phyloP scores from a whole-genome alignment of 1,140 invertebrate species.

The Camponotus floridanus region DNA sequence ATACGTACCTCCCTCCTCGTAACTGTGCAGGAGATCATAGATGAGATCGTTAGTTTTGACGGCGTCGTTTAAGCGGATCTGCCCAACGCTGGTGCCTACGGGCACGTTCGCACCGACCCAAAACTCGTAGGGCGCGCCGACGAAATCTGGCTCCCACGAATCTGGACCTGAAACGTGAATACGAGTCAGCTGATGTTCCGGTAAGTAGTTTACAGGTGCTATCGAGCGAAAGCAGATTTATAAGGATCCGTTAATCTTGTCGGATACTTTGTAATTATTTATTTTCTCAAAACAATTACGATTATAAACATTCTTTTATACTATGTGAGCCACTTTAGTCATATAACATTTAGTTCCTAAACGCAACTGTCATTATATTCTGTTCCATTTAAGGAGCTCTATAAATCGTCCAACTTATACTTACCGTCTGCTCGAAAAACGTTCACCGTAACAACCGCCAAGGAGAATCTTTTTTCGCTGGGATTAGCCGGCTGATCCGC shows the following conservation, averaged over 20 bases:
- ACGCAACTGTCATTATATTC: not conserved
- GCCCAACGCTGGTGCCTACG: slow-evolving; percentile 94
- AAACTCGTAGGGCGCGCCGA: slow-evolving; percentile 95
- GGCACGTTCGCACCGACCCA: slow-evolving; percentile 94
- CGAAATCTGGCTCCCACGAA: slow-evolving; percentile 91
- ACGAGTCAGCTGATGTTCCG: not conserved
- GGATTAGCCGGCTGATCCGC: slow-evolving; percentile 93
- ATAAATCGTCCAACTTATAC: slow-evolving; percentile 4
- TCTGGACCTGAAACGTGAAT: slow-evolving; percentile 80
- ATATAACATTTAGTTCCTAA: too few relatives aligned
- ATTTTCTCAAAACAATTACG: not conserved
- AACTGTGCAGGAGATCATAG: slow-evolving; percentile 93
- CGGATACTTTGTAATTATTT: not conserved
- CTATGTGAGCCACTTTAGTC: too few relatives aligned
- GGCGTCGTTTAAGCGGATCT: slow-evolving; percentile 91
- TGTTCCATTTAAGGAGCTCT: too few relatives aligned
- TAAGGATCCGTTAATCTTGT: not conserved
- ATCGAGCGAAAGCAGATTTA: not conserved
- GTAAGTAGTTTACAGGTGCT: not conserved
- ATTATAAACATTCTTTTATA: not conserved
- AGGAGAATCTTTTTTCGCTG: slow-evolving; percentile 92
- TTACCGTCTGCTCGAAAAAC: slow-evolving; percentile 87
- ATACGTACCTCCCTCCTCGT: slow-evolving; percentile 91
- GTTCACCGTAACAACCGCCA: slow-evolving; percentile 94
- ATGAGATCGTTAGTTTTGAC: slow-evolving; percentile 89